These are phyloP conservation scores for Geophilus truncorum DNA, from an alignment of 2,888 invertebrate species.

Conservation along the genomic window DNA sequence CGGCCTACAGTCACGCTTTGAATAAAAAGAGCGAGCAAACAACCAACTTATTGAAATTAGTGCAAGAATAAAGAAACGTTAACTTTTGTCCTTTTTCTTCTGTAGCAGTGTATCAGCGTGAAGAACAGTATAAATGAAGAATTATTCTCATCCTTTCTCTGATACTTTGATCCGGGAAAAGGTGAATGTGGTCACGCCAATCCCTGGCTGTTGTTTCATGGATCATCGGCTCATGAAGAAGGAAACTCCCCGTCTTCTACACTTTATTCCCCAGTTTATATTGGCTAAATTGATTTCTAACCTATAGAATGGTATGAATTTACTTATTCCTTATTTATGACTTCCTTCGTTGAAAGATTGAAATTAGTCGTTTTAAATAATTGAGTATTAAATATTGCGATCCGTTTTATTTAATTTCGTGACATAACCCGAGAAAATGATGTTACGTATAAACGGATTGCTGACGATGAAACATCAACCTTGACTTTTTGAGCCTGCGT, in stretches of 20 bases:
- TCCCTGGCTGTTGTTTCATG: slow-evolving; percentile 13
- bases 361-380: too few relatives aligned
- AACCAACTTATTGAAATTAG: slow-evolving; percentile 12
- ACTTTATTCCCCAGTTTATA: neutral
- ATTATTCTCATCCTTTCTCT: neutral
- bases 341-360: too few relatives aligned
- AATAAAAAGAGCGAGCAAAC: slow-evolving; percentile 3
- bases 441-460: neutral
- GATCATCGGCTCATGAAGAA: neutral
- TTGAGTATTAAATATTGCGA: neutral
- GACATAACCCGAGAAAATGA: neutral
- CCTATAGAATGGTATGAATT: neutral
- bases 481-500: neutral
- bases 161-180: neutral
- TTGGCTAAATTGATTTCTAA: neutral
- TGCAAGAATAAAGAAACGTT: neutral
- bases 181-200: neutral
- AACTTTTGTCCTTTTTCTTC: neutral
- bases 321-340: too few relatives aligned
- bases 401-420: neutral
- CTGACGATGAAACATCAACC: neutral
- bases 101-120: neutral
- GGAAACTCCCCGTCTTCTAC: neutral
- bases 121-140: neutral
- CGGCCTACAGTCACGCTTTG: slow-evolving; percentile 25